Evolutionary conservation across 2,888 invertebrate species (phyloP).

Genomic region (Acanthosepion lycidas): DNA sequence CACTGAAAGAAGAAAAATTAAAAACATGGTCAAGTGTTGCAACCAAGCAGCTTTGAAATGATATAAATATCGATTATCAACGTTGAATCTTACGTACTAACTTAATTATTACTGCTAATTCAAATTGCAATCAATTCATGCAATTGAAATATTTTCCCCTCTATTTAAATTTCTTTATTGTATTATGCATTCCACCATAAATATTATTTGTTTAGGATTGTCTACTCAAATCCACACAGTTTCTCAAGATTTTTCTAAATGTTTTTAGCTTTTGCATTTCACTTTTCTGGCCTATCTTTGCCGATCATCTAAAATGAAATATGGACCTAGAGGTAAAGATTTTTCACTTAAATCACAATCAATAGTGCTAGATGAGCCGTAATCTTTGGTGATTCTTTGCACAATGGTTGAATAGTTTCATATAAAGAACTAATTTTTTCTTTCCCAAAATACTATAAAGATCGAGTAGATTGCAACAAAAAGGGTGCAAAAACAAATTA

Average conservation of each 20-base stretch:
- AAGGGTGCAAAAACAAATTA: background rate
- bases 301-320: background rate
- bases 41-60: conserved; percentile 4
- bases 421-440: background rate
- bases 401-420: background rate
- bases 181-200: background rate
- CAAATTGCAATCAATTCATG: background rate
- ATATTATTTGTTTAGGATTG: conserved; percentile 33
- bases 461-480: background rate
- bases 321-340: background rate
- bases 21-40: background rate
- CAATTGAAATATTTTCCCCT: background rate
- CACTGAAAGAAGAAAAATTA: background rate
- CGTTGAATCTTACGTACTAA: background rate
- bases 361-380: background rate
- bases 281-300: background rate
- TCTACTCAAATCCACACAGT: background rate
- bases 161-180: background rate
- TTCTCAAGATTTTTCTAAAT: background rate
- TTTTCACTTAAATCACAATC: background rate
- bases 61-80: conserved; percentile 33
- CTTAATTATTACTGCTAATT: conserved; percentile 33
- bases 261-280: background rate
- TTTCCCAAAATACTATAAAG: background rate
- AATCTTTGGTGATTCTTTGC: background rate